Evolutionary conservation across 1,140 invertebrate species (phyloP).

Genomic region (Hyphantria cunea): DNA sequence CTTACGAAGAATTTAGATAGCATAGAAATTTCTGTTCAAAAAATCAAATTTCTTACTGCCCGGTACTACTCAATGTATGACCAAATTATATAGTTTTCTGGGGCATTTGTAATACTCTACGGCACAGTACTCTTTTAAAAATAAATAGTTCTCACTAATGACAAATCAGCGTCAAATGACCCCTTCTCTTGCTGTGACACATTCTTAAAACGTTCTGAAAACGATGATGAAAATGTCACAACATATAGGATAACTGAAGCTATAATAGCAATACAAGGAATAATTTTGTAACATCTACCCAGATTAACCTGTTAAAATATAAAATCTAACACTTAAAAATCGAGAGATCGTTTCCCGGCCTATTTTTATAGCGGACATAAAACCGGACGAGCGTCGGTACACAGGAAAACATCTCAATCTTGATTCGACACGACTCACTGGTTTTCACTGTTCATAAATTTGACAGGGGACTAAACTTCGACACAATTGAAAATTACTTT

Average conservation of each 20-base stretch:
- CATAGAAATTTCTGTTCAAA: no score
- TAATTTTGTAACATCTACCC: neutral
- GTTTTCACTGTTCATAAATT: constrained; percentile 19
- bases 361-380: constrained; percentile 16
- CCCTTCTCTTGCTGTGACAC: no score
- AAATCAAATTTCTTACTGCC: no score
- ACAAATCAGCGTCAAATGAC: neutral
- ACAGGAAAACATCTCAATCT: constrained; percentile 19
- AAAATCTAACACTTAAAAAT: constrained; percentile 17
- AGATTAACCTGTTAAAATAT: constrained; percentile 12
- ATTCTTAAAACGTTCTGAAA: neutral
- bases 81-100: constrained; percentile 18
- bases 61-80: no score
- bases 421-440: constrained; percentile 14
- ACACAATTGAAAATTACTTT: neutral
- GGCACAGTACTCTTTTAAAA: constrained; percentile 7
- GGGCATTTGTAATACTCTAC: constrained; percentile 16
- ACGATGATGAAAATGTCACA: no score
- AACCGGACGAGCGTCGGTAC: constrained; percentile 2
- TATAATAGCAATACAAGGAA: no score
- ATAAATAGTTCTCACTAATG: constrained; percentile 19
- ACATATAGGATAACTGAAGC: no score
- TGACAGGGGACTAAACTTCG: neutral
- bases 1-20: no score
- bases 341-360: constrained; percentile 12